Base-by-base conservation (phyloP, 2,797 vertebrate species). In the Loris lydekkerianus region DNA sequence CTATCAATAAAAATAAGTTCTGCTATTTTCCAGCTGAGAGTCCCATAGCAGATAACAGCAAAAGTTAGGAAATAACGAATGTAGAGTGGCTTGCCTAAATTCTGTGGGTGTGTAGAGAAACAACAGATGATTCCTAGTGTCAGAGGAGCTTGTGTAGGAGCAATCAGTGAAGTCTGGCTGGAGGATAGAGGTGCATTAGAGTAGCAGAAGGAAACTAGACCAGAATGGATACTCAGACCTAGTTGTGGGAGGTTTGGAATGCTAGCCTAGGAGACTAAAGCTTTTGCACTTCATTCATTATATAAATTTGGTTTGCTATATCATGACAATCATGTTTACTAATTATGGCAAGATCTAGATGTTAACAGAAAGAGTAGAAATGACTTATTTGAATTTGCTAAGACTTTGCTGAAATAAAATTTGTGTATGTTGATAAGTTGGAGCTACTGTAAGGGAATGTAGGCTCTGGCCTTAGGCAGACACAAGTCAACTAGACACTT, bases 401-500 rank as follows among this genome's bases (percentile, higher is more conserved):
- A 87, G 61, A 92, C n/a, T 89, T 86, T 70, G 23, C 77, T 85
- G 17, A 90, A 88, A 88, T 89, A 90, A 86, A 83, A 80, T 86
- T 85, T 94, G 65, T 89, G 14, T 80, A 37, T 80, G 34, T 92
- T 87, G 76, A 17, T 83, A 56, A 7, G 17, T 46, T 92, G 86
- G 20, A 18, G 80, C 40, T 69, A 14, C 73, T 85, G 1, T 56
- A 56, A 65, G 72, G 61, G 75, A 95, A 89, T 61, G 56, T 63
- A 86, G 23, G 58, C 9, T 25, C 53, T 96, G 91, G 96, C 97
- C 93, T 20, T 13, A 78, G 96, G 97, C 97, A 83, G 94, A 95
- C 95, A 61, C 95, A 67, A 84, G 92, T 88, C 93, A 94, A 96
- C 67, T 77, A 81, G 96, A 89, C 34, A 61, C 94, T 97, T 96